Base-by-base conservation (phyloP, 2,113 vertebrate species). In the Pygoscelis antarcticus region DNA sequence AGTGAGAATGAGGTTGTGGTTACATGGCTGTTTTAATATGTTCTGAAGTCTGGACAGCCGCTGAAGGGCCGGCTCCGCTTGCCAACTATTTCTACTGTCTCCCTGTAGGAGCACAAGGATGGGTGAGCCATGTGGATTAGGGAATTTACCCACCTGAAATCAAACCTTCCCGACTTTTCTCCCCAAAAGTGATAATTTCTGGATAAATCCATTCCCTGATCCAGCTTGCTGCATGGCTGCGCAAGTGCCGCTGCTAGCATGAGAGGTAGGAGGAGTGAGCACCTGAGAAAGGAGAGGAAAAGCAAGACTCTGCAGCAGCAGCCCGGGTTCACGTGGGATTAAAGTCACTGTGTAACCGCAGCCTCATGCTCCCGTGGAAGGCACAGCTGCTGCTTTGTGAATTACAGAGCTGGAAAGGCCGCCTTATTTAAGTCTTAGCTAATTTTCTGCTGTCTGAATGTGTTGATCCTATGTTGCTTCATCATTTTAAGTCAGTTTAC, bases 221-320 rank as follows among this genome's bases (percentile, higher is more conserved):
- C 15, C 55, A 21, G 38, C 44, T 81, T 52, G 27, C 36, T 30
- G 36, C 3, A 0, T 30, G 46, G 51, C 57, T 70, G 27, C 4
- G 1, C 16, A 10, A 30, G 57, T 11, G 52, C 55, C 7, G 10
- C 36, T 29, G 44, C 30, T 69, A 16, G 47, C 2, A 0, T 3
- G 68, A 60, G 64, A 12, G 44, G 27, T 7, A 57, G 19, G 29
- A 87, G 77, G 49, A 34, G 6, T 6, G 66, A 29, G 34, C 6
- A 52, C 34, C 13, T 46, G 64, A 38, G 30, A n/a, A 38, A 14
- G 60, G 81, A 84, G 71, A 49, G 51, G 68, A 54, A 49, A 51
- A 77, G 54, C 29, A 13, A 7, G 34, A 23, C 62, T 32, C 13
- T 34, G 44, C 29, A 10, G 2, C 20, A 55, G 65, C 70, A 40